These are phyloP conservation scores for Mus pahari DNA, from an alignment of 2,113 vertebrate species.

Conservation along the genomic window DNA sequence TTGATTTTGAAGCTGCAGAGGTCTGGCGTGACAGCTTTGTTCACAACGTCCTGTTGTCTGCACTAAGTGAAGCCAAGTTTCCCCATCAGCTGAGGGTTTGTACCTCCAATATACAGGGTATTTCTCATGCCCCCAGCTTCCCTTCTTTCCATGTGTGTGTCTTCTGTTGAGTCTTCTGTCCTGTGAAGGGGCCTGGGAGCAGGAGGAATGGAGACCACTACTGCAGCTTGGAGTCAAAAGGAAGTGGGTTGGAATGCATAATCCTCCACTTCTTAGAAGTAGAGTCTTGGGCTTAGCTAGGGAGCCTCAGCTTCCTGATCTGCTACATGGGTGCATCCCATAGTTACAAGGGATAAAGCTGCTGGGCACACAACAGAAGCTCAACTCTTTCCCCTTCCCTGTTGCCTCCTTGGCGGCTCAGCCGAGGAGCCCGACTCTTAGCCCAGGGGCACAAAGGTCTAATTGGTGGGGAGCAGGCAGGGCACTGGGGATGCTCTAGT, in stretches of 20 bases:
- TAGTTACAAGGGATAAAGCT: constrained; percentile 44
- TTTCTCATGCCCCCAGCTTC: background rate
- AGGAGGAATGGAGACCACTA: background rate
- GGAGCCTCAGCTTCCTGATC: constrained; percentile 21
- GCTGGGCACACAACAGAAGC: constrained; percentile 23
- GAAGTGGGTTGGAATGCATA: background rate
- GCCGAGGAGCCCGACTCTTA: constrained; percentile 1
- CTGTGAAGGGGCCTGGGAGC: background rate
- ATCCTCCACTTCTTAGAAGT: background rate
- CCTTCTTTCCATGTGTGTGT: background rate
- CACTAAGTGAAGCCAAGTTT: background rate
- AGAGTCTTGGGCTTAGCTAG: background rate
- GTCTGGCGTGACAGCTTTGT: background rate
- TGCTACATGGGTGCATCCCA: background rate
- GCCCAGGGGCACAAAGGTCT: background rate
- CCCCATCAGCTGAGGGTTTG: background rate
- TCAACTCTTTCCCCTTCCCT: constrained; percentile 33
- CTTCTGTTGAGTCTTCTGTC: background rate
- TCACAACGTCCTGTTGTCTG: background rate
- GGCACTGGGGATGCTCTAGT: background rate
- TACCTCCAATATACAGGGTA: background rate
- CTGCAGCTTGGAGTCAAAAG: background rate
- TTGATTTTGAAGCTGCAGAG: constrained; percentile 8
- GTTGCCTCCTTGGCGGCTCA: constrained; percentile 3
- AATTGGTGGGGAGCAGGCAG: background rate